These are phyloP conservation scores for Penaeus chinensis DNA, from an alignment of 1,140 invertebrate species.

Conservation along the genomic window DNA sequence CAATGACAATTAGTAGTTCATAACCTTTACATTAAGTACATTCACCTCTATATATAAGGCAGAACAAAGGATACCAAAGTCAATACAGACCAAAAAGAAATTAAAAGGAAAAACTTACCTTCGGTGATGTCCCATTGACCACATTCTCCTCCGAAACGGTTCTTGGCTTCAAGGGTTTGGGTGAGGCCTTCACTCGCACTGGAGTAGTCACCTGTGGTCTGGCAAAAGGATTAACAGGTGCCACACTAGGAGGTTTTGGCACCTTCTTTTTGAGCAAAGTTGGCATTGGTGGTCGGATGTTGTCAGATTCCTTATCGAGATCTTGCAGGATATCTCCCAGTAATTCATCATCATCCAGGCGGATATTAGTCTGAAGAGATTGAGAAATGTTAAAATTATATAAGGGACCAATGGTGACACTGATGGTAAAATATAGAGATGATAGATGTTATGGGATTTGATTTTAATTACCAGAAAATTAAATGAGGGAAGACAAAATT, in stretches of 20 bases:
- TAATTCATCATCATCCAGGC: conserved; percentile 50
- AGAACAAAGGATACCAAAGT: too few species aligned
- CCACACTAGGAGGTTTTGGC: conserved; percentile 7
- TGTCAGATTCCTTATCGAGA: conserved; percentile 14
- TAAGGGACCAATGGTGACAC: background rate
- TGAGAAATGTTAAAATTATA: background rate
- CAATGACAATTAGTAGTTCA: background rate
- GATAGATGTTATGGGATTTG: background rate
- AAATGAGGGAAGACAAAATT: background rate
- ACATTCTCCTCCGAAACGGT: conserved; percentile 1
- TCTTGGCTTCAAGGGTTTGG: conserved; percentile 22
- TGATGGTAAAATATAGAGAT: background rate
- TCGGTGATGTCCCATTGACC: conserved; percentile 14
- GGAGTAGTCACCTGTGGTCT: conserved; percentile 33
- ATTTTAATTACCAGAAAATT: background rate
- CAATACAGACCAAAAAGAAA: too few species aligned
- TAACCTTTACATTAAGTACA: background rate
- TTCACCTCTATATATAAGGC: too few species aligned
- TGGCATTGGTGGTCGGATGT: conserved; percentile 45
- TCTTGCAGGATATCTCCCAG: conserved; percentile 55
- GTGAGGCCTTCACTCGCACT: conserved; percentile 3
- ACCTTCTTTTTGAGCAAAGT: conserved; percentile 42
- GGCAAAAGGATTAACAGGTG: conserved; percentile 49
- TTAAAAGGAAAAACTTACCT: background rate
- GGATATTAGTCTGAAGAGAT: conserved; percentile 32